Base-by-base conservation (phyloP, 1,140 invertebrate species). In the Scaptomyza hsui region DNA sequence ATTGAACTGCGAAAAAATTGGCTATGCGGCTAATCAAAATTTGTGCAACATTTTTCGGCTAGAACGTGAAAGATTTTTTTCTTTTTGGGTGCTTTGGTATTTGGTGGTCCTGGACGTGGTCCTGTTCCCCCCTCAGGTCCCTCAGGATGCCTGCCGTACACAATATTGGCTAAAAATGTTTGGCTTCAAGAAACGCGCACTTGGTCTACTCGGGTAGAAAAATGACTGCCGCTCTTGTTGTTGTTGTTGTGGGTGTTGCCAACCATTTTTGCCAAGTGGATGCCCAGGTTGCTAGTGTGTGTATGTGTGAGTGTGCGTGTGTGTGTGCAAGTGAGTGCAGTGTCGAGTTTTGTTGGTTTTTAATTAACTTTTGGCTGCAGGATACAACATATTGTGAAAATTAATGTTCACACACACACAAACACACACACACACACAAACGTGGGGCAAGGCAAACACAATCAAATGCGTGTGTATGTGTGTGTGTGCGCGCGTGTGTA, bases 351-450 rank as follows among this genome's bases (percentile, higher is more conserved):
- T 90, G 89, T 90, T 90, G 82, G 89, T 90, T 90, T 90, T 90
- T 90, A 90, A 90, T 90, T 90, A 90, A 90, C 89, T 90, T 90
- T 90, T 90, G 78, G 89, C 89, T 90, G 74, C 89, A 89, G 89
- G 89, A 78, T 88, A 88, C 79, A 90, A 85, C 85, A 90, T 90
- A 90, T 90, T 90, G 89, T 83, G 89, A 75, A 90, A 90, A 90
- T 90, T 90, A 90, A 90, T 83, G 73, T 79, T 59, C 70, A 47
- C 80, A 65, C 78, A 71, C 61, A 68, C 62, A 70, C 75, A 75
- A 47, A 70, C 53, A 59, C 63, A 72, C 21, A 21, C 39, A 70
- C 37, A 42, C 24, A 41, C 16, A 47, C 16, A 19, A 39, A 68
- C 9, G 24, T 29, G 26, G 26, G 6, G 26, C 6, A 1, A 21